Percentiles rank a stretch among this genome's conserved stretches.
Conservation (phyloP, 2,888 invertebrate species). For the Agonopterix subpropinquella region DNA sequence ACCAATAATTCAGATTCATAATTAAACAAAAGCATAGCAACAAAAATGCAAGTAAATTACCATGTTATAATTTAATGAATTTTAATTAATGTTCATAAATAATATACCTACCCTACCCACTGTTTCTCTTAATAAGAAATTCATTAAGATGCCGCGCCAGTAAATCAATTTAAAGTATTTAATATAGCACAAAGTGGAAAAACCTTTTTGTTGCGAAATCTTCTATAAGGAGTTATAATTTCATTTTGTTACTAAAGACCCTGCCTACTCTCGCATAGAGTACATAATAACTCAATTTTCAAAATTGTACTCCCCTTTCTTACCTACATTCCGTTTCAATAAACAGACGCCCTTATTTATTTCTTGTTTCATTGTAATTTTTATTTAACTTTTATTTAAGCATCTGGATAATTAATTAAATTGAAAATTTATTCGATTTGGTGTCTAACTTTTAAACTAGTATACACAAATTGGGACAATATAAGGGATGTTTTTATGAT, state of each 20-base stretch:
- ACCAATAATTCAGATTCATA: background rate
- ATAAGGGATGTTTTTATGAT: no score
- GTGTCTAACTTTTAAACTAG: no score
- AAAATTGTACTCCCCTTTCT: background rate
- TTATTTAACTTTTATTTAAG: no score
- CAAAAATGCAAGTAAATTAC: constrained; percentile 1
- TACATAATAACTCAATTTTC: background rate
- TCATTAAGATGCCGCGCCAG: constrained; percentile 14
- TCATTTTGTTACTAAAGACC: constrained; percentile 8
- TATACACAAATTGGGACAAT: no score
- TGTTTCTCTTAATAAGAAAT: constrained; percentile 18
- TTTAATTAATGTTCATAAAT: constrained; percentile 15
- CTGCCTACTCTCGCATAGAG: background rate
- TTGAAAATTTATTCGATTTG: no score
- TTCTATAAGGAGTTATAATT: constrained; percentile 13
- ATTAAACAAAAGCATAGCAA: background rate
- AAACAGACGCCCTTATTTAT: no score
- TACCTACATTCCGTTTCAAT: no score
- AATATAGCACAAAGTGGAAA: constrained; percentile 14
- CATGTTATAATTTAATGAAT: constrained; percentile 11
- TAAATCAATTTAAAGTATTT: constrained; percentile 22
- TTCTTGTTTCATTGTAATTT: no score
- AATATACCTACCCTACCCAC: constrained; percentile 9
- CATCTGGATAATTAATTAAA: no score
- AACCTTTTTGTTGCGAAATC: constrained; percentile 16